Evolutionary conservation across 2,797 vertebrate species (phyloP).

Genomic region (Mormyrus proboscirostris): DNA sequence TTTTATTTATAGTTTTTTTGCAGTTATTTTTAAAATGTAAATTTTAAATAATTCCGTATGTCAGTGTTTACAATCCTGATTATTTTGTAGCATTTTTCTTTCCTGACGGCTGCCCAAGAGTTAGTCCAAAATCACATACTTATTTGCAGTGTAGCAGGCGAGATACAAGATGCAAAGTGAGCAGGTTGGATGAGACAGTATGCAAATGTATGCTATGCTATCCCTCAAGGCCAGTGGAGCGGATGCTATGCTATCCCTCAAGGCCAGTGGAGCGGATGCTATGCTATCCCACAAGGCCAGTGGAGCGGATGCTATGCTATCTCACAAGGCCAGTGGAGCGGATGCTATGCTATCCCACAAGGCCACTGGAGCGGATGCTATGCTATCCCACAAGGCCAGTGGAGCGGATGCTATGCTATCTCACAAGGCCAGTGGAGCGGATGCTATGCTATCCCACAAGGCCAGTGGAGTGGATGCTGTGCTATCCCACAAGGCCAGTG

Average conservation of each 20-base stretch:
- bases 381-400: no score
- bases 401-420: not conserved
- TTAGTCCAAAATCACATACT: not conserved
- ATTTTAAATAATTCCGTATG: not conserved
- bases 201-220: not conserved
- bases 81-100: not conserved
- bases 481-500: not conserved
- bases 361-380: not conserved
- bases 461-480: no score
- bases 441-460: no score
- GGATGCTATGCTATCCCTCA: not conserved
- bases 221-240: not conserved
- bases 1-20: not conserved
- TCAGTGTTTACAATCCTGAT: not conserved
- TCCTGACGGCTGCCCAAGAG: not conserved
- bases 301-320: not conserved
- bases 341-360: not conserved
- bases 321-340: no score
- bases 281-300: not conserved
- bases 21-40: not conserved
- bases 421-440: not conserved
- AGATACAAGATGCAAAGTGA: not conserved
- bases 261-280: no score
- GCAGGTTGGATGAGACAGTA: not conserved
- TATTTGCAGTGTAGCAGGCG: not conserved